Percentiles rank a stretch among this genome's conserved stretches.
These are phyloP conservation scores for Asbolus verrucosus DNA, from an alignment of 1,140 invertebrate genomes.

Conservation along the genomic window DNA sequence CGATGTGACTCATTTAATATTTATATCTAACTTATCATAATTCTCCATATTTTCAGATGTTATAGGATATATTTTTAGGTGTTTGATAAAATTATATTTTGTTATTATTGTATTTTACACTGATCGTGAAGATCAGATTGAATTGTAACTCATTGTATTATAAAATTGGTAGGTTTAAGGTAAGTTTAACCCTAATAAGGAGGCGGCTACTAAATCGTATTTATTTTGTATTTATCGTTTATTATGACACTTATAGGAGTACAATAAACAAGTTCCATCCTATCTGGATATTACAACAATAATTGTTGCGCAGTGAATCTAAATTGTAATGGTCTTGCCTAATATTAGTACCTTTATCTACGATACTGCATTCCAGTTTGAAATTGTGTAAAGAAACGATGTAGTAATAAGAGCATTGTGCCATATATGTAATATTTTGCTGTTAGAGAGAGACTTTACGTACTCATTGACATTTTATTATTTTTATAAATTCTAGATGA, in stretches of 20 bases:
- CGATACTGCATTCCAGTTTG: neutral
- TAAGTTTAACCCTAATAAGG: too few species aligned
- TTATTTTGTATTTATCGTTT: conserved; percentile 31
- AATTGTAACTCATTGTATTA: conserved; percentile 18
- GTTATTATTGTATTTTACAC: conserved; percentile 26
- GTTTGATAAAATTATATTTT: conserved; percentile 29
- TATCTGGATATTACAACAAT: conserved; percentile 1
- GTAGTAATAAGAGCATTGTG: conserved; percentile 21
- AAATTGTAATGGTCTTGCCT: conserved; percentile 15
- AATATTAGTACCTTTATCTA: conserved; percentile 18
- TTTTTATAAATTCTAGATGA: conserved; percentile 27
- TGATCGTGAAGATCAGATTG: neutral
- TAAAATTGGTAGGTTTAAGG: conserved; percentile 14
- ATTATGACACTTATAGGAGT: conserved; percentile 23
- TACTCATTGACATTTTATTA: conserved; percentile 1
- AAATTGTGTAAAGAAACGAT: too few species aligned
- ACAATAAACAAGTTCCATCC: conserved; percentile 35
- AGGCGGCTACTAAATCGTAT: conserved; percentile 17
- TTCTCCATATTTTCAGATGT: neutral
- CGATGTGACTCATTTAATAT: neutral
- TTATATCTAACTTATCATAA: neutral
- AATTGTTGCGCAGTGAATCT: neutral
- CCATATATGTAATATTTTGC: conserved; percentile 41
- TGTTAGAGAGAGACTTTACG: conserved; percentile 14
- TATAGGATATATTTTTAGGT: conserved; percentile 9